phyloP scores from a whole-genome alignment of 2,888 invertebrate species.

The Macrophya annulata region DNA sequence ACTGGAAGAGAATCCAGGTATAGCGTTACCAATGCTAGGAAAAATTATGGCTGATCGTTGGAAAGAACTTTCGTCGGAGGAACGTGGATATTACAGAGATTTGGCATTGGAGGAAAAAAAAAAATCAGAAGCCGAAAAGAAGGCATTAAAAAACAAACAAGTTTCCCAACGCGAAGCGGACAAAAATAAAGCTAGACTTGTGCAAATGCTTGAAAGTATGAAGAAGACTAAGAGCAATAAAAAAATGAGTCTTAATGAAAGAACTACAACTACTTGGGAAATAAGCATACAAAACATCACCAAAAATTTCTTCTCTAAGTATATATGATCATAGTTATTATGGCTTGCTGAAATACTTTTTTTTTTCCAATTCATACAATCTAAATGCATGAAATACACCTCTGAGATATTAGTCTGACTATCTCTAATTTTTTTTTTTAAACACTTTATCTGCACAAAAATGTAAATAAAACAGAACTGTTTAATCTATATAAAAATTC shows the following conservation, averaged over 20 bases:
- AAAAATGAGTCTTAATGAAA: slow-evolving; percentile 65
- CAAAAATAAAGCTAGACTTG: slow-evolving; percentile 69
- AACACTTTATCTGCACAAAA: background rate
- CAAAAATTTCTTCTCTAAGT: slow-evolving; percentile 62
- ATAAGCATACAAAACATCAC: slow-evolving; percentile 66
- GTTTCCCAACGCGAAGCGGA: slow-evolving; percentile 57
- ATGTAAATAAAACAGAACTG: background rate
- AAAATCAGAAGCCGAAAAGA: slow-evolving; percentile 43
- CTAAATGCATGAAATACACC: too few species aligned
- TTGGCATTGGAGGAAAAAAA: slow-evolving; percentile 64
- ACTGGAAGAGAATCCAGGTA: slow-evolving; percentile 69
- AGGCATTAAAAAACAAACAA: slow-evolving; percentile 31
- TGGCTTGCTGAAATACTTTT: background rate
- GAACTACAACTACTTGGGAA: slow-evolving; percentile 69
- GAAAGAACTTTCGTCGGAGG: slow-evolving; percentile 75
- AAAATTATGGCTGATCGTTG: slow-evolving; percentile 74
- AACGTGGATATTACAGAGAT: slow-evolving; percentile 75
- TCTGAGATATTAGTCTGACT: too few species aligned
- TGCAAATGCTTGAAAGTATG: slow-evolving; percentile 71
- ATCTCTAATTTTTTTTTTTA: too few species aligned
- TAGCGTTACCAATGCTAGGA: slow-evolving; percentile 77
- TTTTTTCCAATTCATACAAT: background rate
- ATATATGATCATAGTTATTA: slow-evolving; percentile 25
- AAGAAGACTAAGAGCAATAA: slow-evolving; percentile 66
- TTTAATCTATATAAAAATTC: background rate